Evolutionary conservation across 2,888 invertebrate species (phyloP).

Genomic region (Callyntrura guangdongensis): DNA sequence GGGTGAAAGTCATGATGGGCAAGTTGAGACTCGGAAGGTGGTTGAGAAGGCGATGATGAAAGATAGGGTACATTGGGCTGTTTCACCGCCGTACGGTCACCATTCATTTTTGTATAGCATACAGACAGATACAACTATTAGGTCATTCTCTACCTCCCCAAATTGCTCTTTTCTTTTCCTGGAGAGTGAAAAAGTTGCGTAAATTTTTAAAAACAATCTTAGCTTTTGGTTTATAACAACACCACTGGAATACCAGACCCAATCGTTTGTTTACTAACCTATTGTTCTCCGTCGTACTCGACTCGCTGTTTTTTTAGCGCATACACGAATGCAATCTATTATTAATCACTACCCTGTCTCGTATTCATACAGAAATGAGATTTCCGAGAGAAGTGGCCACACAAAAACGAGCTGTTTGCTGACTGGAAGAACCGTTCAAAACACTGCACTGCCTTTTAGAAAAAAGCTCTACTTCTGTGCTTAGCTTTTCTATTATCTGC

Average conservation of each 20-base stretch:
- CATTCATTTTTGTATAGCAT: constrained; percentile 15
- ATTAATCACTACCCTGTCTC: neutral
- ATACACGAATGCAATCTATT: neutral
- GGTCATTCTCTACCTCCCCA: neutral
- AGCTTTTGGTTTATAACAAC: neutral
- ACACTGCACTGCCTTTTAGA: neutral
- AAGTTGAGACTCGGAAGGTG: constrained; percentile 11
- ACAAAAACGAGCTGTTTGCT: neutral
- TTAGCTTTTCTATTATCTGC: neutral
- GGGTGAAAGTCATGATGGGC: constrained; percentile 7
- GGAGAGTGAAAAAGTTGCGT: neutral
- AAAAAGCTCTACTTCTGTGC: neutral
- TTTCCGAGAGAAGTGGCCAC: neutral
- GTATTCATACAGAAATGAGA: neutral
- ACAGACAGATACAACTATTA: neutral
- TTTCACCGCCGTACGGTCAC: neutral
- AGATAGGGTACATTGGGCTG: neutral
- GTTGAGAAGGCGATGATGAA: neutral
- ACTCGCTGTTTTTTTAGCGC: neutral
- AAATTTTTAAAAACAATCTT: neutral
- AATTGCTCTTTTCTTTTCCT: neutral
- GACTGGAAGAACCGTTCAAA: neutral
- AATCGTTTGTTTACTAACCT: neutral
- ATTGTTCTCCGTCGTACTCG: neutral
- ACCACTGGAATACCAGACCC: neutral